Percentiles rank a stretch among this genome's conserved stretches.
Conservation (phyloP, 2,888 invertebrate genomes). For the Idaea dimidiata region DNA sequence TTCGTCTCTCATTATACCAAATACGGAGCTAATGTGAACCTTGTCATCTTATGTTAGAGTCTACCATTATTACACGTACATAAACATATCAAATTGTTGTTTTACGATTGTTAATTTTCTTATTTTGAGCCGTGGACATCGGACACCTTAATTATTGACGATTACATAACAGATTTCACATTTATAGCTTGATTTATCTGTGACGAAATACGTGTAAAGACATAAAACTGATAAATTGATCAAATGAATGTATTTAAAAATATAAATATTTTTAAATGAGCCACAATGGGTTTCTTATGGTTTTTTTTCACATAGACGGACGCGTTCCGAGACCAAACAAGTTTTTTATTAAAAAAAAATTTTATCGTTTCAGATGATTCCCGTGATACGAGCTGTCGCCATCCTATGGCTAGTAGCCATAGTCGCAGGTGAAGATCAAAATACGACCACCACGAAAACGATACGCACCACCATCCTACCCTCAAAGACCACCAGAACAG, state of each 20-base stretch:
- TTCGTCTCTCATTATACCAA: not conserved
- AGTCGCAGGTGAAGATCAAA: conserved; percentile 58
- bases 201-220: not conserved
- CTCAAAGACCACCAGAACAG: conserved; percentile 85
- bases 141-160: conserved; percentile 4
- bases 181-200: not conserved
- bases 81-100: not conserved
- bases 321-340: not conserved
- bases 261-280: no score
- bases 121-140: not conserved
- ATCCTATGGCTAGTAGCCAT: conserved; percentile 57
- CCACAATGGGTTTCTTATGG: not conserved
- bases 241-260: not conserved
- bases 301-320: not conserved
- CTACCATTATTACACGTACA: not conserved
- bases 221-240: not conserved
- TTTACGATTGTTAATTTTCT: conserved; percentile 4
- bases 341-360: not conserved
- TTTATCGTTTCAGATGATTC: conserved; percentile 71
- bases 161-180: conserved; percentile 1
- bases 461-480: conserved; percentile 71
- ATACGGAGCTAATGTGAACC: not conserved
- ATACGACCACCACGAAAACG: conserved; percentile 65
- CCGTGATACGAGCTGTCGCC: conserved; percentile 66
- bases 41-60: not conserved